Base-by-base conservation (phyloP, 2,797 vertebrate species). In the Prunella strophiata region DNA sequence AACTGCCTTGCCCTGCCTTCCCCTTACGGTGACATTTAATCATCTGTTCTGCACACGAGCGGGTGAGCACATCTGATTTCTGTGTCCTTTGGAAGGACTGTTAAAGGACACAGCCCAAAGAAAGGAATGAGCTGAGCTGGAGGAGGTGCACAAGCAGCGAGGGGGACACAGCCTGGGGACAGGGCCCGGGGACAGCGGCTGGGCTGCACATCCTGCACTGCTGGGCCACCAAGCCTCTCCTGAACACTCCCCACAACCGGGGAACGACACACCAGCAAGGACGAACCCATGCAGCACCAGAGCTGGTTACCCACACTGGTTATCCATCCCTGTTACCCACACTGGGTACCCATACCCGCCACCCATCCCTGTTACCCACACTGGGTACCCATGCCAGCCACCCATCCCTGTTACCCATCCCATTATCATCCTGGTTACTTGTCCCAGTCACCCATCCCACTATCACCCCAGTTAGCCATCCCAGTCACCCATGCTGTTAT, bases 191-290 rank as follows among this genome's bases (percentile, higher is more conserved):
- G 62, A 32, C 66, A 40, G 36, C 36, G 36, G 36, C 36, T 4
- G 8, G 23, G 29, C 27, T 38, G 50, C 32, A 58, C 42, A 3
- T 18, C 70, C 70, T 45, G 47, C 54, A 14, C 20, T 11, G 42
- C 54, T 30, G 21, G n/a, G 42, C 47, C 42, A 30, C n/a, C 54
- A 14, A 17, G 12, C 16, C 54, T 4, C 10, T 25, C 42, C 26
- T 11, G 8, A 8, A 3, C 0, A 19, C 20, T 17, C 25, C 47
- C 11, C 10, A 5, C 29, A 23, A 38, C 15, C 4, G 0, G 58
- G 27, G 13, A 6, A 6, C 29, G 10, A 5, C 18, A 13, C 2
- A 1, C 20, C 3, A 2, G 67, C 13, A 27, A 23, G 18, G 47
- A 11, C 2, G 19, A 25, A 38, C 8, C 16, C 48, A 5, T 2